phyloP scores from a whole-genome alignment of 37 sponge, comb jelly and placozoan genomes.

The Petrosia ficiformis region DNA sequence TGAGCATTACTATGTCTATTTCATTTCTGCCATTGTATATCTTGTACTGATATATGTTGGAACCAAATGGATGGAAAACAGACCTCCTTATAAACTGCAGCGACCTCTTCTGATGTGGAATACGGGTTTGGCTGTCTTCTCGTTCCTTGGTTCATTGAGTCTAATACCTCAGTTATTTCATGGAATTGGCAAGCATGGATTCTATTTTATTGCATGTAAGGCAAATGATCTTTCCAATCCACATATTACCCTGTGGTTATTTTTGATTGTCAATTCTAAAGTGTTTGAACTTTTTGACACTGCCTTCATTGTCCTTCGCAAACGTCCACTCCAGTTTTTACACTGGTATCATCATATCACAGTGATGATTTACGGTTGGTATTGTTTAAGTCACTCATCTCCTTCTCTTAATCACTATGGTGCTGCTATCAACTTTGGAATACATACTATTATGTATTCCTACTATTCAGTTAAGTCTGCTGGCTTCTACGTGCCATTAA shows the following conservation, averaged over 20 bases:
- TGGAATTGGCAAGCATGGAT: too few relatives aligned
- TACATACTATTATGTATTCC: constrained; percentile 6
- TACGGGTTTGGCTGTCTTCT: constrained; percentile 41
- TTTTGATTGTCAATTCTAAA: neutral
- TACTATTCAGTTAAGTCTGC: constrained; percentile 1
- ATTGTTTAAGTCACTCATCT: neutral
- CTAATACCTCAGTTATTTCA: too few relatives aligned
- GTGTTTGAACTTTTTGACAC: neutral
- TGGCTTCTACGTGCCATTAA: neutral
- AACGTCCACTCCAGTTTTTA: neutral
- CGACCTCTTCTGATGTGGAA: constrained; percentile 53
- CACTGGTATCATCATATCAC: neutral
- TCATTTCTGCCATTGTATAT: constrained; percentile 14
- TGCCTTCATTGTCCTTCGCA: neutral
- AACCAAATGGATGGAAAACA: constrained; percentile 41
- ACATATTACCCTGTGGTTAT: neutral
- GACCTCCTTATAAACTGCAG: constrained; percentile 10
- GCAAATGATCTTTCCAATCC: too few relatives aligned
- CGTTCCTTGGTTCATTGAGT: too few relatives aligned
- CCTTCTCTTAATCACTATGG: neutral
- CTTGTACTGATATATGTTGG: constrained; percentile 36
- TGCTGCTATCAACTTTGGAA: neutral
- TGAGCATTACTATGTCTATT: constrained; percentile 5
- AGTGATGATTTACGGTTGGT: neutral
- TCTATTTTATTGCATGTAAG: too few relatives aligned